Conservation (phyloP, 2,888 invertebrate species). For the Hermodice carunculata region DNA sequence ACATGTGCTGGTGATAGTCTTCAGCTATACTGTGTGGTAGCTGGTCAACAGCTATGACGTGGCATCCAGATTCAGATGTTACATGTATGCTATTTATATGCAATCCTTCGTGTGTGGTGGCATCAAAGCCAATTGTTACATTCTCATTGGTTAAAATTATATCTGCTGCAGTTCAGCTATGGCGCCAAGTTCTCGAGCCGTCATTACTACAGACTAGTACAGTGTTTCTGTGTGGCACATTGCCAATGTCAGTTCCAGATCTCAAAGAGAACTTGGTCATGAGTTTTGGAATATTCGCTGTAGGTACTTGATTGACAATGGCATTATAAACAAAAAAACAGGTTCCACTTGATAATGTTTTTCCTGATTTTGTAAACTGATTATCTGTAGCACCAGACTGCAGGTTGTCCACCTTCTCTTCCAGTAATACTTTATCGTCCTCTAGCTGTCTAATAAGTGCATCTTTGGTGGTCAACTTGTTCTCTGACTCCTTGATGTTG, state of each 20-base stretch:
- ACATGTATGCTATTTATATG: constrained; percentile 7
- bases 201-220: constrained; percentile 22
- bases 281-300: constrained; percentile 2
- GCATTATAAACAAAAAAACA: constrained; percentile 5
- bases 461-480: no score
- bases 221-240: neutral
- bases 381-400: no score
- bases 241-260: neutral
- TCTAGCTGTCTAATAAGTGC: no score
- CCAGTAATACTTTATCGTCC: no score
- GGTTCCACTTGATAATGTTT: no score
- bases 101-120: constrained; percentile 1
- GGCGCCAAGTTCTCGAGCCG: constrained; percentile 25
- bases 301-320: constrained; percentile 8
- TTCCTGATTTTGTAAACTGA: no score
- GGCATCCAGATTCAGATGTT: neutral
- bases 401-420: no score
- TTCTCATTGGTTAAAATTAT: neutral
- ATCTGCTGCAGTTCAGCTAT: constrained; percentile 31
- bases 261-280: neutral
- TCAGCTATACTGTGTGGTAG: neutral
- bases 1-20: neutral
- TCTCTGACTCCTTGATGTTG: no score
- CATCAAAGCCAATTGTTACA: constrained; percentile 2
- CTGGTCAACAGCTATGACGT: neutral